Base-by-base conservation (phyloP, 2,888 invertebrate species). In the Petrolisthes cinctipes region DNA sequence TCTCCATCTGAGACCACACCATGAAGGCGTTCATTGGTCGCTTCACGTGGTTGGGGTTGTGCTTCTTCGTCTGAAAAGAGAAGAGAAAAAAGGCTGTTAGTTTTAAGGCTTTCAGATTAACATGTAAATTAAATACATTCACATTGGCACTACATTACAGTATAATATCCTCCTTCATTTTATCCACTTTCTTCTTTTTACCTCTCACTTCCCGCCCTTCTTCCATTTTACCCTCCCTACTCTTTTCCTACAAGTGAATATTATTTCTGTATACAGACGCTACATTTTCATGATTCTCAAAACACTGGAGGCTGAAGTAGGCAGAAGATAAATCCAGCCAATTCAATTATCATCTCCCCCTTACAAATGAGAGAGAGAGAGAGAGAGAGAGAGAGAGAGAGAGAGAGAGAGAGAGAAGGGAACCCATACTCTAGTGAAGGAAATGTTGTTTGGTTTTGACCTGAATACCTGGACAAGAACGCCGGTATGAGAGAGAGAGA, bases 1-100 rank as follows among this genome's bases (percentile, higher is more conserved):
- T 95, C 93, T 99, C 98, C 92, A 98, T 97, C 94, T 99, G 99
- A 91, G 97, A 97, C 98, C 98, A 99, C 85, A 99, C 98, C 98
- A 99, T 99, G 94, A 98, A 98, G 90, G 98, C 98, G 94, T 99
- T 99, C 99, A 99, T 99, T 86, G 99, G 99, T 92, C 99, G 95
- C 94, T 99, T 99, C 93, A 99, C 97, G 95, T 99, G 99, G 93
- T 97, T 98, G 76, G 98, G 97, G 92, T 97, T 97, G 94, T 97
- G 97, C 94, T 99, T 99, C 94, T 99, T 98, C 54, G 97, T 97
- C 97, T 97, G 95, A 84, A 95, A 88, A 68, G 71, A 68, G 68
- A 83, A 53, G 71, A 79, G 84, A 73, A 56, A 37, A 20, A 23
- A 56, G 14, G 37, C 76, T 11, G 11, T 76, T 37, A 37, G 37